Evolutionary conservation across 2,797 vertebrate genomes (phyloP).

Genomic region (Hypotaenidia okinawae): DNA sequence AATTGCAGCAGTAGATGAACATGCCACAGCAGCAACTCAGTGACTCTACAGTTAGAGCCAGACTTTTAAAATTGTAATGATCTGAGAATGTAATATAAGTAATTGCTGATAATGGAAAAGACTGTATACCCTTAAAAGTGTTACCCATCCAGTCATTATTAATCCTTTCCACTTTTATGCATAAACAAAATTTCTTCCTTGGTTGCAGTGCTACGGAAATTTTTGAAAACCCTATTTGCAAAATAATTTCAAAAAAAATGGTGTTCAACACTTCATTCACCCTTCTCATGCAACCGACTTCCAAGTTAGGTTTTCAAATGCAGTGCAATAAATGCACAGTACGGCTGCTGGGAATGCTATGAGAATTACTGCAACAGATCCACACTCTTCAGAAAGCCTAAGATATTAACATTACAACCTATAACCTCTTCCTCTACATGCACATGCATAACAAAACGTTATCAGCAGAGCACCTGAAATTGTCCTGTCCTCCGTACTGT

Average conservation of each 20-base stretch:
- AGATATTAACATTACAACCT: background rate
- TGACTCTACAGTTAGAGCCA: background rate
- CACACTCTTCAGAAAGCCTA: background rate
- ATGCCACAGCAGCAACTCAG: background rate
- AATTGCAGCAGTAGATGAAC: background rate
- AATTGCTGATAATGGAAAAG: background rate
- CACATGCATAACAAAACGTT: background rate
- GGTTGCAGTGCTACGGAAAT: background rate
- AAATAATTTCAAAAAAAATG: background rate
- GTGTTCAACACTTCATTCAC: background rate
- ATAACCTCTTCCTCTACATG: background rate
- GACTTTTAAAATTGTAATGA: background rate
- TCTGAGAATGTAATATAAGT: background rate
- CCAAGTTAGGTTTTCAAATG: background rate
- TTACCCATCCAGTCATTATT: background rate
- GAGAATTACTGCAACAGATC: background rate
- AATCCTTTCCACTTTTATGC: background rate
- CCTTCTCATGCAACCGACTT: fast-evolving
- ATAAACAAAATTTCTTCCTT: background rate
- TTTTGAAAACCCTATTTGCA: background rate
- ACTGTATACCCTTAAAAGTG: background rate
- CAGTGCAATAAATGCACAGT: background rate
- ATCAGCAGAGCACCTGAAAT: background rate
- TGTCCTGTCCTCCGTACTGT: fast-evolving
- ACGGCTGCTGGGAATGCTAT: background rate